Percentiles rank a stretch among this genome's conserved stretches.
Evolutionary conservation across 2,113 vertebrate genomes (phyloP).

Genomic region (Corythornis vintsioides): DNA sequence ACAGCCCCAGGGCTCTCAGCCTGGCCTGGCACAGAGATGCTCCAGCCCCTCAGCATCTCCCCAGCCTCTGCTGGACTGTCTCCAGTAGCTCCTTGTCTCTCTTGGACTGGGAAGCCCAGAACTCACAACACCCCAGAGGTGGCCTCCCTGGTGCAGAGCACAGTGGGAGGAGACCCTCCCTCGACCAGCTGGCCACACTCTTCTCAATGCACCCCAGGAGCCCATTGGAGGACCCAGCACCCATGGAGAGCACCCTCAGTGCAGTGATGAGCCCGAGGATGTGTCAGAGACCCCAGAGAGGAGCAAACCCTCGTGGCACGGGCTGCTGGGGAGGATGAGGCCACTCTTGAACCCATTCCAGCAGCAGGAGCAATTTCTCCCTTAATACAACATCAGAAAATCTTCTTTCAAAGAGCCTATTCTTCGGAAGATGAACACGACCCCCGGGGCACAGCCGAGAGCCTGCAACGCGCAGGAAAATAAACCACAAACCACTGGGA

Average conservation of each 20-base stretch:
- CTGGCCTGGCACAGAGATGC: no score
- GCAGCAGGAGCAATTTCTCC: background rate
- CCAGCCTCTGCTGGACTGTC: no score
- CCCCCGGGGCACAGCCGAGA: background rate
- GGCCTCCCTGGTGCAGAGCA: background rate
- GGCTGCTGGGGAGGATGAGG: no score
- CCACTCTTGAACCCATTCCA: accelerated
- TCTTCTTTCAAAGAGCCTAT: background rate
- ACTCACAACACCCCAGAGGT: no score
- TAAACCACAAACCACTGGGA: background rate
- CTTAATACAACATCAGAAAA: background rate
- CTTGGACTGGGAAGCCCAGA: no score
- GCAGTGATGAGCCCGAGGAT: no score
- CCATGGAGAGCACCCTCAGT: background rate
- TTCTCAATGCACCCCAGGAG: background rate
- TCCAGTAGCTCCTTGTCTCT: no score
- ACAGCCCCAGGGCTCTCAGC: no score
- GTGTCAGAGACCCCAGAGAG: no score
- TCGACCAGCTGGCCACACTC: background rate
- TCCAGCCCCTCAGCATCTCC: no score
- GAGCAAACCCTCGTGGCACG: no score
- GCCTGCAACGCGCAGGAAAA: background rate
- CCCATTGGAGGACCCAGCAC: background rate
- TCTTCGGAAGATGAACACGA: background rate
- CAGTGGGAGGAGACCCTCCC: background rate